These are phyloP conservation scores for Morelia viridis DNA, from an alignment of 2,797 vertebrate genomes.

Conservation along the genomic window DNA sequence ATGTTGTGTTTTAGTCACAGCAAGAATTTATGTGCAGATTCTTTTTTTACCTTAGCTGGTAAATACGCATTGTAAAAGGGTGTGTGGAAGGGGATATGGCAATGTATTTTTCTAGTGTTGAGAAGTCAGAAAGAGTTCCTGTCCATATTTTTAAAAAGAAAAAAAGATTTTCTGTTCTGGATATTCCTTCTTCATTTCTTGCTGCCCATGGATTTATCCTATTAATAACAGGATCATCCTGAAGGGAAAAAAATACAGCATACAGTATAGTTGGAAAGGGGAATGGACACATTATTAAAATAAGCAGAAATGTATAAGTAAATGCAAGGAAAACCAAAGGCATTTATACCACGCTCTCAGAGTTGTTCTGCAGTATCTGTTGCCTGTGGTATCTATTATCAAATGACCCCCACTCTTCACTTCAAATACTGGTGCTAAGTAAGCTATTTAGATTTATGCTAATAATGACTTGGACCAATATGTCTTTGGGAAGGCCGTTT, in stretches of 20 bases:
- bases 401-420: constrained; percentile 1
- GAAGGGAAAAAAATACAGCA: background rate
- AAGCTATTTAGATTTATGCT: constrained; percentile 27
- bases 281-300: constrained; percentile 21
- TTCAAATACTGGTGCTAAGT: constrained; percentile 35
- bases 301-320: constrained; percentile 21
- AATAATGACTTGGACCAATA: constrained; percentile 41
- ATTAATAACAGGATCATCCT: constrained; percentile 25
- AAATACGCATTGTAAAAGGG: rapidly evolving
- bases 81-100: background rate
- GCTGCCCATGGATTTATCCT: constrained; percentile 30
- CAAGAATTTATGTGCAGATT: rapidly evolving
- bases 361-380: constrained; percentile 33
- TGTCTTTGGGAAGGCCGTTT: background rate
- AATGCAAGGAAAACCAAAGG: constrained; percentile 38
- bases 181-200: constrained; percentile 31
- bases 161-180: background rate
- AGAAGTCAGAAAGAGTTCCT: background rate
- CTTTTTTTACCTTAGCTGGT: rapidly evolving
- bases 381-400: constrained; percentile 23
- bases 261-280: constrained; percentile 24
- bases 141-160: background rate
- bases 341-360: constrained; percentile 18
- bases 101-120: background rate
- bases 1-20: rapidly evolving